phyloP scores from a whole-genome alignment of 2,113 vertebrate species.

The Pituophis catenifer region DNA sequence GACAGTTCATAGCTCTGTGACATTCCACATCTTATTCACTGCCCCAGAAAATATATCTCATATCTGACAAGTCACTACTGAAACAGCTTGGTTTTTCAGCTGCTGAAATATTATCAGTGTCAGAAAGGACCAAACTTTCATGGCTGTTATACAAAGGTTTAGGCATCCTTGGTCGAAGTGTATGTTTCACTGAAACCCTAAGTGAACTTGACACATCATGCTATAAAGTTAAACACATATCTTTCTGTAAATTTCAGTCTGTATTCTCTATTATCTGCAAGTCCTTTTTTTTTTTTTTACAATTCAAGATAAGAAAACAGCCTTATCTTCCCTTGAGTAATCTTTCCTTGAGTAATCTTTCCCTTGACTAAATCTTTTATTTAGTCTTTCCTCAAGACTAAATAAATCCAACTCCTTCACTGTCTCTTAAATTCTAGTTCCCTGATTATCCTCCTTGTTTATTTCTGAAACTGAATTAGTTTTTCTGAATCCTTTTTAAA shows the following conservation, averaged over 20 bases:
- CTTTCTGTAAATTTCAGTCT: not conserved
- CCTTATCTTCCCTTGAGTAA: not conserved
- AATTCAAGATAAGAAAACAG: not conserved
- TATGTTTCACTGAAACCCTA: not conserved
- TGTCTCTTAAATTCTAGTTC: not conserved
- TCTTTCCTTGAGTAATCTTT: not conserved
- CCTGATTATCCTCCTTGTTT: not conserved
- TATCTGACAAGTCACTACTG: not conserved
- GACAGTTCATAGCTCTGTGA: not conserved
- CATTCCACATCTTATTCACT: not conserved
- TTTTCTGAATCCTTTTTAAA: not conserved
- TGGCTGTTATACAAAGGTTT: not conserved
- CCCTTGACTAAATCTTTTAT: no score
- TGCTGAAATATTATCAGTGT: not conserved
- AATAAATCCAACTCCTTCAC: not conserved
- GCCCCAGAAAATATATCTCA: constrained; percentile 11
- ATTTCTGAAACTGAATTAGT: not conserved
- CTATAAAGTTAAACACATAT: not conserved
- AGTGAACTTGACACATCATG: not conserved
- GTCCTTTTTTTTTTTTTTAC: not conserved
- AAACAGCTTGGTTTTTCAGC: not conserved
- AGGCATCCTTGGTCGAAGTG: not conserved
- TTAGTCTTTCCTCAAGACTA: not conserved
- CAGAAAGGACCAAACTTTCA: not conserved
- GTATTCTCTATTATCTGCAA: not conserved